Evolutionary conservation across 2,888 invertebrate species (phyloP), one percentile per base, ranked within the genome.

Genomic region (Ectropis crepuscularia): DNA sequence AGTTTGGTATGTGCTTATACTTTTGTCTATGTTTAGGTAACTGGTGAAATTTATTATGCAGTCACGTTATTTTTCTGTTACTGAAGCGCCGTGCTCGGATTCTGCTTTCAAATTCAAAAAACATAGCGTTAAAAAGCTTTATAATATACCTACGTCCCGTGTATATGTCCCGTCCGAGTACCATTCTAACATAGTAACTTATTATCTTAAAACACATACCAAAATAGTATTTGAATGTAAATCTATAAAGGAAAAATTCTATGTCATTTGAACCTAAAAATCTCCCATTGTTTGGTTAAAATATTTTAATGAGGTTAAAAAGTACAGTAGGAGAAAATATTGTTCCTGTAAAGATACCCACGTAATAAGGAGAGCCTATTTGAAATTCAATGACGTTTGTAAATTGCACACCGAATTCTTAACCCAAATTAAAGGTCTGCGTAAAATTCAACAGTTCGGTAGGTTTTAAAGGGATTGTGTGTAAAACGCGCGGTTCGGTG

Each of bases 401-500:
- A 58, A 63, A 51, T 61, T 55, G 41, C 41, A 10, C 8, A 41
- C 61, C 57, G 12, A 62, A 46, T 51, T 53, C 48, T 46, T 57
- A 28, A 42, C 57, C 54, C 16, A 59, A 63, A 63, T 59, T 63
- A 59, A 63, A 74, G 71, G 73, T 76, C 74, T 74, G 47, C 58
- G 59, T 63, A 51, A 63, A 63, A 63, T 59, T 59, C 41, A 59
- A 59, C 63, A 63, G 50, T 54, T 59, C 59, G 55, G 59, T 63
- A 63, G 63, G 63, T 63, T 63, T 59, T 60, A 73, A 77, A 76
- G 74, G 75, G 72, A 74, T 73, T 60, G 77, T 78, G 80, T 79
- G 80, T 82, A 55, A 78, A 68, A 71, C 75, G 79, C 77, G 82
- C 75, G 85, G 86, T 83, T 83, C 83, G 81, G 81, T 83, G 78